Evolutionary conservation across 2,797 vertebrate genomes (phyloP), one percentile per base, ranked within the genome.

Genomic region (Danio albolineatus): DNA sequence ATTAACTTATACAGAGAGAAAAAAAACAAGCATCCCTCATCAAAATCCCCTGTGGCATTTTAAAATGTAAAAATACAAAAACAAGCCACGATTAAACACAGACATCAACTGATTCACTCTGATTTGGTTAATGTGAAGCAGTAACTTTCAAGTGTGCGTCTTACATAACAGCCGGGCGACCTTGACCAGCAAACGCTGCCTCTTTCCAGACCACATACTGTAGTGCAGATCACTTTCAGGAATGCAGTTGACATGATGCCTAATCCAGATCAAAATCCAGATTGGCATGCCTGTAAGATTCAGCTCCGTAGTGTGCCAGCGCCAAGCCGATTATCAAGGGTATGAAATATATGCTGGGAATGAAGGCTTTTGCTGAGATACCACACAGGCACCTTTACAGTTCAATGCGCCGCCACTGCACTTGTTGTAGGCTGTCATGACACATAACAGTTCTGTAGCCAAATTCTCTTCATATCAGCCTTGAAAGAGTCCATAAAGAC

Each of bases 241-340:
- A 73, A 73, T 56, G 49, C 59, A 16, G 6, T 49, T 64, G 67
- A 72, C 48, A 62, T 48, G 59, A 79, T 46, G 48, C 59, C 49
- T 79, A 79, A 73, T 64, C 38, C 69, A 48, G 69, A 72, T 79
- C 69, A 38, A 61, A 78, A 78, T 71, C 38, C 76, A 78, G 66
- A 78, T 62, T 61, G 56, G 56, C 66, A 62, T 53, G 56, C 36
- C 56, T 78, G 4, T 51, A 28, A 14, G 48, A 56, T 65, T 44
- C 77, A 56, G 38, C 44, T 44, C 57, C 56, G 28, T n/a, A 46
- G 75, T 49, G 46, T 4, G 38, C 28, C 57, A 71, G 17, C 61
- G 46, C 67, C 67, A 54, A 64, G 16, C 77, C 13, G 59, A 79
- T 53, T 79, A 53, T 44, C 14, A 56, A 46, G 19, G 38, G 69